Conservation (phyloP, 2,113 vertebrate species). For the Saiga tatarica region DNA sequence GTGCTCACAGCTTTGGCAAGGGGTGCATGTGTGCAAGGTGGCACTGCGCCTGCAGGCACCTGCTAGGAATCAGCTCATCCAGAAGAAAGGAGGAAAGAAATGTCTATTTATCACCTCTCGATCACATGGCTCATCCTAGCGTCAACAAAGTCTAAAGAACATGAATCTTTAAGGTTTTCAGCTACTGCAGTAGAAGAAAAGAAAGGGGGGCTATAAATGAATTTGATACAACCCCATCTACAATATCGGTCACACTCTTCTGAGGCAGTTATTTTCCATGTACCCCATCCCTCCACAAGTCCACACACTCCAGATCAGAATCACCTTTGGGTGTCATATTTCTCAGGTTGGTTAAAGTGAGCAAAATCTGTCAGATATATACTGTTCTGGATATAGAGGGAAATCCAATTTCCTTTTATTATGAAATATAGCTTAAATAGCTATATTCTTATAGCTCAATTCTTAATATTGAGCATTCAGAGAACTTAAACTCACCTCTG, state of each 20-base stretch:
- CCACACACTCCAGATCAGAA: background rate
- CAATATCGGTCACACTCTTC: background rate
- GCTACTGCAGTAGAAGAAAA: background rate
- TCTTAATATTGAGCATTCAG: background rate
- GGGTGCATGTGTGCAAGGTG: background rate
- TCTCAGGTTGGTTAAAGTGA: background rate
- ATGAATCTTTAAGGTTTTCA: background rate
- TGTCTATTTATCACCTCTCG: background rate
- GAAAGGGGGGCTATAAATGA: background rate
- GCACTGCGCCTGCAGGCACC: background rate
- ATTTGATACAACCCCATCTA: background rate
- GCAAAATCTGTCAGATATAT: background rate
- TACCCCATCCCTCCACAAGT: background rate
- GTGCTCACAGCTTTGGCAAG: background rate
- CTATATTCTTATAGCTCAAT: too few species aligned
- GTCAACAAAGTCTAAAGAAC: background rate
- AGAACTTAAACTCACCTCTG: background rate
- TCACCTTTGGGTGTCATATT: background rate
- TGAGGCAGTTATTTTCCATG: background rate
- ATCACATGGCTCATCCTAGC: background rate
- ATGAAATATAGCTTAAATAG: background rate
- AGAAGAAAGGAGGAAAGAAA: background rate
- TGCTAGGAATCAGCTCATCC: background rate
- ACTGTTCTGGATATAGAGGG: background rate
- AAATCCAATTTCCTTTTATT: background rate